These are phyloP conservation scores for Portevinia maculata DNA, from an alignment of 2,888 invertebrate species.

Conservation along the genomic window DNA sequence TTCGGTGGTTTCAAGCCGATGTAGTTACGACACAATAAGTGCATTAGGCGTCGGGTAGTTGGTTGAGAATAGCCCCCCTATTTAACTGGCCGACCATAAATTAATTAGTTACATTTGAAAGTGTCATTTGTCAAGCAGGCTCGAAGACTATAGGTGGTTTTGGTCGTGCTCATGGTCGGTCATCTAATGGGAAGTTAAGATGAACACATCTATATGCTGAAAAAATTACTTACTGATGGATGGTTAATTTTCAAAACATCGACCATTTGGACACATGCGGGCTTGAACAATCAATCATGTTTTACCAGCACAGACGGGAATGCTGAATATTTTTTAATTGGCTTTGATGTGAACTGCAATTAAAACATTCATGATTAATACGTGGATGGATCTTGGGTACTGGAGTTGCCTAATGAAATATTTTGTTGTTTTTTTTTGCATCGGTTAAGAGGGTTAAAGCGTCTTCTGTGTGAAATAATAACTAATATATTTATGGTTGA, in stretches of 20 bases:
- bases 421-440: too few relatives aligned
- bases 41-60: neutral
- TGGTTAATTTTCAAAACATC: slow-evolving; percentile 17
- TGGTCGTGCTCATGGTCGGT: too few relatives aligned
- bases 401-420: neutral
- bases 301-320: neutral
- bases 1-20: neutral
- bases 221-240: slow-evolving; percentile 19
- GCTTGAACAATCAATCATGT: slow-evolving; percentile 8
- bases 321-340: neutral
- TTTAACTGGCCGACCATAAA: slow-evolving; percentile 29
- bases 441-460: too few relatives aligned
- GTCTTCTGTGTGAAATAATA: too few relatives aligned
- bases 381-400: slow-evolving; percentile 3
- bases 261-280: neutral
- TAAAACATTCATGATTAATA: slow-evolving; percentile 5
- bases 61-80: neutral
- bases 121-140: slow-evolving; percentile 23
- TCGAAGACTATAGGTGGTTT: slow-evolving; percentile 1
- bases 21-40: slow-evolving; percentile 12
- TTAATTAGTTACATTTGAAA: slow-evolving; percentile 50
- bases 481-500: too few relatives aligned
- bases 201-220: slow-evolving; percentile 3
- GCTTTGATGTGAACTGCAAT: slow-evolving; percentile 9
- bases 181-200: neutral